Conservation (phyloP, 2,888 invertebrate genomes). For the Stenurella melanura region DNA sequence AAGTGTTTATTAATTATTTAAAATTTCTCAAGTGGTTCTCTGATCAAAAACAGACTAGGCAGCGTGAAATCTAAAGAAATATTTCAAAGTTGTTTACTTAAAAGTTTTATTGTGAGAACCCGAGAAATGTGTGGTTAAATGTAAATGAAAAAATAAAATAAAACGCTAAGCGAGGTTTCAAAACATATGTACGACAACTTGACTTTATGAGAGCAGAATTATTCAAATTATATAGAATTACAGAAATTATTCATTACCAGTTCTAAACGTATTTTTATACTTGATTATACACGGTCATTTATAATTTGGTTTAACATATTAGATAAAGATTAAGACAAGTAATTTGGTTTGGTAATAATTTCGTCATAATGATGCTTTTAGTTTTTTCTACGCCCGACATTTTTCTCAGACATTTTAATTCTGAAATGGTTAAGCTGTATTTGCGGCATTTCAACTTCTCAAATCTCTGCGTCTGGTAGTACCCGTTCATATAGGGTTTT, state of each 20-base stretch:
- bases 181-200: constrained; percentile 52
- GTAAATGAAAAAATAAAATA: constrained; percentile 42
- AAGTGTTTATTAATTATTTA: constrained; percentile 55
- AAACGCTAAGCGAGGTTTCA: constrained; percentile 44
- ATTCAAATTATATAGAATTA: constrained; percentile 49
- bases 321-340: constrained; percentile 26
- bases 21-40: constrained; percentile 54
- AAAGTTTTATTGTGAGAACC: constrained; percentile 56
- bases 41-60: constrained; percentile 52
- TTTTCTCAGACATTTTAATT: background rate
- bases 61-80: constrained; percentile 47
- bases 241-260: constrained; percentile 28
- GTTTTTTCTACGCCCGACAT: background rate
- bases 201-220: constrained; percentile 42
- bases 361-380: background rate
- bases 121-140: constrained; percentile 52
- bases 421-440: background rate
- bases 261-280: constrained; percentile 2
- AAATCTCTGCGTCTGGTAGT: background rate
- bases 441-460: background rate
- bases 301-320: constrained; percentile 19
- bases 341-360: constrained; percentile 18
- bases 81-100: constrained; percentile 54
- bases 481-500: background rate
- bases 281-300: constrained; percentile 21